Evolutionary conservation across 2,888 invertebrate species (phyloP), one percentile per base, ranked within the genome.

Genomic region (Cordilura impudica): DNA sequence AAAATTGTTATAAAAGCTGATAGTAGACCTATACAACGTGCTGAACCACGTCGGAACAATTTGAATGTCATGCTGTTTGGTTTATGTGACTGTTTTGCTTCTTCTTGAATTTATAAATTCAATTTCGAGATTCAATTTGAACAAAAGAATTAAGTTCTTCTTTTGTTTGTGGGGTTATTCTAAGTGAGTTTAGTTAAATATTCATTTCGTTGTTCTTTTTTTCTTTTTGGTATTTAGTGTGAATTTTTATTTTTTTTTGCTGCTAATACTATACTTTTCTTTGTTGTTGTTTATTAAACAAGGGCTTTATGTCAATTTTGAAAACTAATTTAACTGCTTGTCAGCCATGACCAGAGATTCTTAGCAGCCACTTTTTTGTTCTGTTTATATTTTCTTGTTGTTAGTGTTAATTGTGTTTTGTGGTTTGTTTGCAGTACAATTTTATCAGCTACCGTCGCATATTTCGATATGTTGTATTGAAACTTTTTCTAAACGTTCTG

Each of bases 1-100:
- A 90, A 78, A 75, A 90, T 89, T n/a, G 89, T 89, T 63, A 90
- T 86, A 83, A 90, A 89, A 10, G 89, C 89, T 67, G 89, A 89
- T 71, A 90, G 81, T 58, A 90, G 83, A 58, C 90, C 90, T 78
- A 90, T 87, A 81, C 90, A 90, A 78, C 88, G 87, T 65, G 90
- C 89, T 45, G 89, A 89, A 47, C 90, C 90, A 69, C 90, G 87
- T 65, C 90, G 87, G 82, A 90, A 89, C 78, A 90, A 82, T 84
- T 90, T 90, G 78, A 90, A 87, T 72, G 88, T 85, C 90, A 90
- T 90, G 61, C 75, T 84, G 78, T 67, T 67, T 56, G 39, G 53
- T 76, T 66, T 49, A 47, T 74, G 49, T 71, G 18, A 60, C 47
- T 58, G 66, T n/a, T 66, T 29, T 39, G 1, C 65, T 47, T 53